Evolutionary conservation across 2,113 vertebrate genomes (phyloP).

Genomic region (Nycticebus coucang): DNA sequence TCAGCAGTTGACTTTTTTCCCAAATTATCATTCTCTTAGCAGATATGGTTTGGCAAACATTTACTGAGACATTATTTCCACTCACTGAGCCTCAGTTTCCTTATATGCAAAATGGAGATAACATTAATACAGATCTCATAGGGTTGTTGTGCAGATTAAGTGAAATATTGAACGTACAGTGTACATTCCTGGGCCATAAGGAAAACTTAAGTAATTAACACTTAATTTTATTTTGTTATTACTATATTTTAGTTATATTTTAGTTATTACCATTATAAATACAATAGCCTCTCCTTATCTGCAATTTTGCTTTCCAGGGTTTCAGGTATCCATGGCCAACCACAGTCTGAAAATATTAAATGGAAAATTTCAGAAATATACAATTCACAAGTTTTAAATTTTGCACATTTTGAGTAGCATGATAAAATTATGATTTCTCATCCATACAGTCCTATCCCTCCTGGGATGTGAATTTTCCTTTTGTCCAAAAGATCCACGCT

Average conservation of each 20-base stretch:
- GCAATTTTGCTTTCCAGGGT: background rate
- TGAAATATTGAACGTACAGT: background rate
- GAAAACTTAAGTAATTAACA: background rate
- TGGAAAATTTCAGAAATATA: background rate
- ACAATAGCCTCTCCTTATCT: background rate
- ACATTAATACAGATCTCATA: background rate
- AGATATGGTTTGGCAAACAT: background rate
- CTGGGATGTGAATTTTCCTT: background rate
- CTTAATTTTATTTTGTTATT: background rate
- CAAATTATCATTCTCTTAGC: background rate
- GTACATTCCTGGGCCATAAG: background rate
- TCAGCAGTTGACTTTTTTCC: background rate
- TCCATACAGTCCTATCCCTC: background rate
- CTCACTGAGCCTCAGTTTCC: background rate
- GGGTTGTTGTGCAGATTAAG: background rate
- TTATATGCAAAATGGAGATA: background rate
- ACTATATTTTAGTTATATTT: background rate
- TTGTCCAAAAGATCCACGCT: background rate
- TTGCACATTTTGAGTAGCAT: background rate
- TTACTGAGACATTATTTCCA: background rate
- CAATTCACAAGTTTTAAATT: background rate
- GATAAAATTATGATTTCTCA: background rate
- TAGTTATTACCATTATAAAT: slow-evolving; percentile 13
- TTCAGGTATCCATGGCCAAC: background rate
- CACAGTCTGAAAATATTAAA: background rate